A percentile compares a stretch with the other conserved stretches of the same genome.
phyloP scores from a whole-genome alignment of 2,888 invertebrate genomes.

The Busseola fusca region DNA sequence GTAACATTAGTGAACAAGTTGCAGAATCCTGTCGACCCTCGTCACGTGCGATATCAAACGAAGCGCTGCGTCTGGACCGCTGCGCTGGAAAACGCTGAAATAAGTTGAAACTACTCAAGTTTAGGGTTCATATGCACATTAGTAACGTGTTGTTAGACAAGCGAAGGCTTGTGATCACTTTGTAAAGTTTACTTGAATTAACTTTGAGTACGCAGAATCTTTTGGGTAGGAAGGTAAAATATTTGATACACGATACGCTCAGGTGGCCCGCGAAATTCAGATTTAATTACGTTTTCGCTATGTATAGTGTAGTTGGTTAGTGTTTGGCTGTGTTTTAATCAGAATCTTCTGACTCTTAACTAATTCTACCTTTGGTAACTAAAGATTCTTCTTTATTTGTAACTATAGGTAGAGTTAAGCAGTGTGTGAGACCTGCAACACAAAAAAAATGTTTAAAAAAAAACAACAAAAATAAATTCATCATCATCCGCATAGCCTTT shows the following conservation, averaged over 20 bases:
- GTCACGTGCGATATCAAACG: conserved; percentile 63
- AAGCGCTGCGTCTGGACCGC: conserved; percentile 57
- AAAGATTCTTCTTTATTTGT: no score
- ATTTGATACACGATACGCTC: background rate
- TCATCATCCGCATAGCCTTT: no score
- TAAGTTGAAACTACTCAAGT: conserved; percentile 54
- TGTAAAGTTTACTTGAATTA: conserved; percentile 17
- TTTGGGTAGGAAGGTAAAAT: conserved; percentile 2
- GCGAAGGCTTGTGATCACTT: conserved; percentile 11
- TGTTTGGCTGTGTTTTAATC: background rate
- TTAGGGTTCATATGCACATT: conserved; percentile 50
- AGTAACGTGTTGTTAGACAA: conserved; percentile 7
- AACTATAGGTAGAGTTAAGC: no score
- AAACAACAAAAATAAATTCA: no score
- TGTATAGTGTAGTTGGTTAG: background rate
- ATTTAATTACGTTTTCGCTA: background rate
- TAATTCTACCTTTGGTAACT: no score
- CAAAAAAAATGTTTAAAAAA: no score
- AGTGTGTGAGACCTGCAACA: no score
- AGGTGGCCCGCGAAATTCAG: background rate
- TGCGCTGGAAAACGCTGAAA: conserved; percentile 65
- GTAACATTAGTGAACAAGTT: conserved; percentile 4
- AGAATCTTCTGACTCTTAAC: no score
- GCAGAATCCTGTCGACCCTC: conserved; percentile 47
- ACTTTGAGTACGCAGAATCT: background rate